phyloP scores from a whole-genome alignment of 2,797 vertebrate species.

The Tamandua tetradactyla region DNA sequence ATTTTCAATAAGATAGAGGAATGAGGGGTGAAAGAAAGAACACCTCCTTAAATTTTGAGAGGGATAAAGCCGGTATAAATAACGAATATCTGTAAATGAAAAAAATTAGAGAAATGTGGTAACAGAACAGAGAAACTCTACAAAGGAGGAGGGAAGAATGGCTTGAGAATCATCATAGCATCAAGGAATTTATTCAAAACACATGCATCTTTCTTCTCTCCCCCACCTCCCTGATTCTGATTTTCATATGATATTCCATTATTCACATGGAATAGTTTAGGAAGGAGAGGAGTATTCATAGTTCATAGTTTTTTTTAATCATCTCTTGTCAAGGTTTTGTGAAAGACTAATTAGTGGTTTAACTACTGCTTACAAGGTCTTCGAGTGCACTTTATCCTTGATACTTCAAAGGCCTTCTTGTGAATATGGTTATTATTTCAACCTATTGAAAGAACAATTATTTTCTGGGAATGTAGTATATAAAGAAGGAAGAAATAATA shows the following conservation, averaged over 20 bases:
- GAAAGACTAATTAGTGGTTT: conserved; percentile 33
- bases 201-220: not conserved
- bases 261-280: not conserved
- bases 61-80: not conserved
- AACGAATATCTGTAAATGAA: not conserved
- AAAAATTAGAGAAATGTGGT: not conserved
- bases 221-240: not conserved
- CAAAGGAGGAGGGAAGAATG: not conserved
- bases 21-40: not conserved
- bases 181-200: not conserved
- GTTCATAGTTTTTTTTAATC: not conserved
- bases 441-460: not conserved
- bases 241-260: not conserved
- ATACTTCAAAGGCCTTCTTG: not conserved
- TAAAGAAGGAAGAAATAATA: not conserved
- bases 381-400: not conserved
- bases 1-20: not conserved
- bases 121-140: not conserved
- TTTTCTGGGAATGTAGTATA: not conserved
- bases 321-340: conserved; percentile 18
- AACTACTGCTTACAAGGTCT: not conserved
- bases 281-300: not conserved
- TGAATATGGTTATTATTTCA: not conserved
- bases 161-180: not conserved
- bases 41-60: not conserved